Base-by-base conservation (phyloP, 2,888 invertebrate genomes). In the Philonicus albiceps region DNA sequence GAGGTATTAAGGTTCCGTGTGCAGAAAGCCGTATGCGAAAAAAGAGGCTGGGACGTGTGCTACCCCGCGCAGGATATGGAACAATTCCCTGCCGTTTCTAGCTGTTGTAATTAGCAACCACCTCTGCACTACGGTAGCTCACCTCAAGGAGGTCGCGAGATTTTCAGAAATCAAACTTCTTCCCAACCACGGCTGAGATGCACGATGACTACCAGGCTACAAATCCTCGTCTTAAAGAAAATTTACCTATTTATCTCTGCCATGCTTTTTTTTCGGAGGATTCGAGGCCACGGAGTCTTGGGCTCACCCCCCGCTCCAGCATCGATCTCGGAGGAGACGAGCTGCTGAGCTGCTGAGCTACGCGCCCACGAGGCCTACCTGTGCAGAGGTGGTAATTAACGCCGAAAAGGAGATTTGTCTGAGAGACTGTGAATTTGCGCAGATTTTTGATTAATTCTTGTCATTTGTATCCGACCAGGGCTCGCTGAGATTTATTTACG, bases 401-500 rank as follows among this genome's bases (percentile, higher is more conserved):
- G 73, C 72, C 84, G 49, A 75, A 85, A 85, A 85, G 75, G 75
- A 74, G 85, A 75, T 85, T 85, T 74, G 22, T 8, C 11, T 11
- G 11, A 64, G 11, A 64, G 2, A 49, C 75, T 53, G 19, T 53
- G 75, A 53, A 22, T 85, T 75, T 75, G 72, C 22, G 13, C 75
- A 31, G 75, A 85, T 85, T 85, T 85, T 64, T 64, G 85, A 75
- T 75, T 85, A 75, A 85, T 85, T 22, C 84, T 27, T 73, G 73
- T 73, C 72, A 84, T 84, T 84, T 84, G 84, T 84, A 43, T 49
- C n/a, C 27, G 43, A 72, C 31, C 22, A 4, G 11, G 73, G n/a
- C 27, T 8, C 22, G 16, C n/a, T 27, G 31, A 73, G 30, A 84
- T 84, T 84, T 73, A 40, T 84, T 73, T 73, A 40, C 73, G 43